Conservation (phyloP, 2,888 invertebrate species). For the Laspeyria flexula region DNA sequence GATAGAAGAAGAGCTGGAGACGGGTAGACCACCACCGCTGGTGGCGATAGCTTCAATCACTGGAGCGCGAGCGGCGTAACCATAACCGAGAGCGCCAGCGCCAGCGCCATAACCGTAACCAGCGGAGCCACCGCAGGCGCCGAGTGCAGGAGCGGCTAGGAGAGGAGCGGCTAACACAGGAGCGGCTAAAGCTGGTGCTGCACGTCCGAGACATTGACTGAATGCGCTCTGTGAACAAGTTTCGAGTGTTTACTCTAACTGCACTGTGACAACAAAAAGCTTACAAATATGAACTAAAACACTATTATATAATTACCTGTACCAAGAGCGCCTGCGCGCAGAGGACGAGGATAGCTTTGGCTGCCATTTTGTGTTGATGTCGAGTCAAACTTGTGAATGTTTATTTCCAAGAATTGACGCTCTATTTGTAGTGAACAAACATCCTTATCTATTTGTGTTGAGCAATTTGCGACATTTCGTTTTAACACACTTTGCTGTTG, state of each 20-base stretch:
- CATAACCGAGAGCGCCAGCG: background rate
- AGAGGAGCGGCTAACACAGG: background rate
- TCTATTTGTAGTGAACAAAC: constrained; percentile 7
- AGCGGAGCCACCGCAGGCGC: background rate
- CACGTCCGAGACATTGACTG: background rate
- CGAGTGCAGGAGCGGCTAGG: background rate
- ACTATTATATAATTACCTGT: constrained; percentile 11
- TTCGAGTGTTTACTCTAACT: no score
- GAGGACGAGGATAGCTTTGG: constrained; percentile 22
- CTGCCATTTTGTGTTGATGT: constrained; percentile 14
- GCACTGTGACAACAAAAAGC: no score
- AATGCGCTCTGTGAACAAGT: background rate
- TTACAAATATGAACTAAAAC: no score
- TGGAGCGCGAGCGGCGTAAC: background rate
- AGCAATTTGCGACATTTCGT: constrained; percentile 28
- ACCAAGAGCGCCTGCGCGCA: constrained; percentile 42
- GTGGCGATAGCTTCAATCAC: constrained; percentile 19
- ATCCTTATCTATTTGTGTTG: constrained; percentile 14
- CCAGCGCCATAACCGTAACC: background rate
- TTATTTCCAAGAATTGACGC: background rate
- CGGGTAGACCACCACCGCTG: constrained; percentile 46
- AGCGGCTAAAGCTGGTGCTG: background rate
- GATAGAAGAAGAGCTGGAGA: constrained; percentile 43
- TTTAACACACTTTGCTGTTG: constrained; percentile 4
- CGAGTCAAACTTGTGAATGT: background rate